Evolutionary conservation across 64 coral and sea anemone species (phyloP), one percentile per base, ranked within the genome.

Genomic region (Exaiptasia diaphana): DNA sequence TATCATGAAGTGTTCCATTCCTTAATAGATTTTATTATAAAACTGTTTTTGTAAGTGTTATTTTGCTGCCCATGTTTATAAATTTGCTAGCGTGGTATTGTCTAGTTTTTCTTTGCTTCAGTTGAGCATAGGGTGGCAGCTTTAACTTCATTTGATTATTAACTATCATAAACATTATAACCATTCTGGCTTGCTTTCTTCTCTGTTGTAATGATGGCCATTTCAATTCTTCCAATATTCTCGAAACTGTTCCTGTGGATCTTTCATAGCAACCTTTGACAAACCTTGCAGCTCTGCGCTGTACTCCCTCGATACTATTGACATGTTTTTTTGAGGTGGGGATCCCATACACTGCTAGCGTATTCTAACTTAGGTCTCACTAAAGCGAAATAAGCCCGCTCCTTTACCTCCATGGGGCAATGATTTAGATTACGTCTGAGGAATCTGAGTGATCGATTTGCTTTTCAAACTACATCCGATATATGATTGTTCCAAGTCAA

Each of bases 31-130:
- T 52, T 10, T 52, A n/a, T 10, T 12, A 52, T 12, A 52, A 52
- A 52, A n/a, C 49, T 52, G 10, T 52, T n/a, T 52, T 52, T 52
- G 49, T 12, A 52, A 52, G n/a, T n/a, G 49, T 52, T 52, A 52
- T 10, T 52, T 52, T 52, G 46, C 28, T 43, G 72, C 20, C 24
- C 53, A 18, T 30, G 58, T 36, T 72, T 85, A 73, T 54, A 52
- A 52, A 68, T 54, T 62, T 24, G 59, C 38, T 17, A 57, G 36
- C 15, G 73, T 73, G 41, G 50, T 54, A 64, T 26, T 45, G 0
- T 36, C 10, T 24, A 86, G 17, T 24, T 68, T 68, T 75, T 86
- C 76, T 64, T 49, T 73, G 39, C 76, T 86, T 56, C 54, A 73
- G n/a, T 68, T 74, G 63, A 86, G 62, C 33, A 35, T 86, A 1